Evolutionary conservation across 35 echinoderm and acorn worm genomes (phyloP), one percentile per base, ranked within the genome.

Genomic region (Anneissia japonica): DNA sequence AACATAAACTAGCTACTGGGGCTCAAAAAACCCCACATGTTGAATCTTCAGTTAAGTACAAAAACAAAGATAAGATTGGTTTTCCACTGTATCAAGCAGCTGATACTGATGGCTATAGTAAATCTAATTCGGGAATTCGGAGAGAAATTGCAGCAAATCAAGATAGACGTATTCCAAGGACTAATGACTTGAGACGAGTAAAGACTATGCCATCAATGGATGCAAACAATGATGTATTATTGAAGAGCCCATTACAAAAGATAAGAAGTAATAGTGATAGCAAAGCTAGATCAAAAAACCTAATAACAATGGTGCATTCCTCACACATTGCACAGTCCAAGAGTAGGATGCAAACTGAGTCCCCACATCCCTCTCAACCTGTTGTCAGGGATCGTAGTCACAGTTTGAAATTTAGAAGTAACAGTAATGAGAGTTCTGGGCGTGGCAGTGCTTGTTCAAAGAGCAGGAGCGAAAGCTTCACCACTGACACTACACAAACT

Each of bases 391-490:
- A 92, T 36, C 73, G 91, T 17, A 93, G 85, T 79, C 91, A 87
- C 0, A 97, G 91, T 72, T 73, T 97, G 34, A 93, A 93, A 36
- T 80, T 86, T 7, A 79, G 95, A 34, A 93, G 95, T 45, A 91
- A 97, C 78, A 97, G 95, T 40, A 97, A 93, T 38, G 95, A 97
- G 36, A 97, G 95, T 46, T 38, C 35, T 39, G 95, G 95, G 0
- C 74, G 92, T 45, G 93, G 95, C 31, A 97, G 95, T 75, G 88
- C 93, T 19, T 91, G 91, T 3, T 88, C 95, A 30, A 97, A 97
- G 82, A 97, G 95, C 84, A 91, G 95, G 23, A 97, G 95, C 33
- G 95, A 97, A 81, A 97, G 95, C 80, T 97, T 97, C 33, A 91
- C 95, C 17, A 93, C 91, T 7, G 91, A 93, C 74, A 82, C 80